Base-by-base conservation (phyloP, 2,113 vertebrate genomes). In the Fulmarus glacialis region DNA sequence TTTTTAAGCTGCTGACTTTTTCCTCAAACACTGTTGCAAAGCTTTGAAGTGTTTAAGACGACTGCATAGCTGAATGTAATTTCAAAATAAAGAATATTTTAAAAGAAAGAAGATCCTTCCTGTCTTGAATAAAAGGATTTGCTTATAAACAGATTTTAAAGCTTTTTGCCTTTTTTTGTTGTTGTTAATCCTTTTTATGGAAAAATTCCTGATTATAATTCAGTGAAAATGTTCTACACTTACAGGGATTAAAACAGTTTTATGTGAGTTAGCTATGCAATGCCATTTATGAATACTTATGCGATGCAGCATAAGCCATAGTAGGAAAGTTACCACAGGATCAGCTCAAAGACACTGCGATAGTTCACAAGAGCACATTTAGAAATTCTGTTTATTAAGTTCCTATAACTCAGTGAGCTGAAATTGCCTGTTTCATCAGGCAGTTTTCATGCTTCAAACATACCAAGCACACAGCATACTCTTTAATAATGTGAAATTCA, bases 61-160 rank as follows among this genome's bases (percentile, higher is more conserved):
- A 89, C 80, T 84, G 55, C 71, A 66, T 74, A 82, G 87, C 38
- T 70, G 58, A 97, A 97, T 66, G 52, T 19, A 27, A 89, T 88
- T 97, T 85, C 67, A 93, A 95, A 94, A 98, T 58, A 92, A 96
- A 96, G 26, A 87, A 40, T 75, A 45, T 93, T 92, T 97, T 60
- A 90, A 82, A 82, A 92, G 68, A 58, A 92, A 92, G 38, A 78
- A 93, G 92, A 94, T 68, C 40, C 42, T 87, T 74, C 67, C 64
- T 89, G 83, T 84, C 62, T 86, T n/a, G 47, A 97, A 68, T 75
- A 38, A 92, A 84, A 92, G 23, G 9, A 96, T 87, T 79, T 95
- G 58, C 47, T 95, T 83, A 88, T 52, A 36, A 83, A 92, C 32
- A 95, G 59, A 86, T 97, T 96, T 97, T 89, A 30, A 89, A 95